A percentile compares a stretch with the other conserved stretches of the same genome.
These are phyloP conservation scores for Drosophila pachea DNA, from an alignment of 1,140 invertebrate genomes.

Conservation along the genomic window DNA sequence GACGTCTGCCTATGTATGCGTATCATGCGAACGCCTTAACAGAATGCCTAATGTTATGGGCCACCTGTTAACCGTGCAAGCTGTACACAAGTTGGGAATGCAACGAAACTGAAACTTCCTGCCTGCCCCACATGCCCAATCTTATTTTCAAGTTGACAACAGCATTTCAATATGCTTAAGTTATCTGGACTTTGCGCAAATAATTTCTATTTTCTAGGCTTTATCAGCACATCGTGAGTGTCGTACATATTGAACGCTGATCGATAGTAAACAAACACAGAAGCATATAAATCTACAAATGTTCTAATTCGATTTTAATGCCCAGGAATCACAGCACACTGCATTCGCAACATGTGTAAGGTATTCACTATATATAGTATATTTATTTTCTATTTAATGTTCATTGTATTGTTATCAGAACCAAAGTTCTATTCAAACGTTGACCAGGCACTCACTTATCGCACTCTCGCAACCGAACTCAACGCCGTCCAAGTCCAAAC, in stretches of 20 bases:
- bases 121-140: not conserved
- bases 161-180: not conserved
- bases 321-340: not conserved
- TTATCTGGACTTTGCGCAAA: no score
- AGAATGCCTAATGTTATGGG: not conserved
- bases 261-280: conserved; percentile 11
- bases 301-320: not conserved
- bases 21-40: not conserved
- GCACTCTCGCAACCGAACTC: conserved; percentile 38
- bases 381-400: not conserved
- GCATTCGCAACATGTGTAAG: not conserved
- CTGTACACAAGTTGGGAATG: no score
- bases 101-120: not conserved
- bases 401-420: conserved; percentile 11
- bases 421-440: conserved; percentile 5
- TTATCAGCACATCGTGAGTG: conserved; percentile 23
- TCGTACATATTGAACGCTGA: conserved; percentile 7
- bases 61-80: not conserved
- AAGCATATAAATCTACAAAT: not conserved
- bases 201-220: conserved; percentile 8
- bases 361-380: not conserved
- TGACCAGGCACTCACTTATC: conserved; percentile 32
- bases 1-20: not conserved
- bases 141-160: not conserved
- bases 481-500: conserved; percentile 58